Conservation (phyloP, 2,113 vertebrate genomes). For the Halcyon malimbica region DNA sequence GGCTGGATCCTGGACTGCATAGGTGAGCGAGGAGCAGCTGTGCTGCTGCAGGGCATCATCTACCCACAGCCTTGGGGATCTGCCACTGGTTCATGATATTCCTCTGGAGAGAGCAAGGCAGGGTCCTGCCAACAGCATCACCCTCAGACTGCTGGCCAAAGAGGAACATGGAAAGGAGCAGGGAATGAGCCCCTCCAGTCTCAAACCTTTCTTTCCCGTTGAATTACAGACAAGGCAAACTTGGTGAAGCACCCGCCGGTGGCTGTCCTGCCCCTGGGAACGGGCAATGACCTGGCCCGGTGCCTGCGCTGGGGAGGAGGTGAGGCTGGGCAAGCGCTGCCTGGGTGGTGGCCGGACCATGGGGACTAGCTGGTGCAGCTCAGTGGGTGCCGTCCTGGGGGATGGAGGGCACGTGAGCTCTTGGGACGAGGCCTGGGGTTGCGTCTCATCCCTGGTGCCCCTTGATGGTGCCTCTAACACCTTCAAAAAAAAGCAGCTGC, state of each 20-base stretch:
- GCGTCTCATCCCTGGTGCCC: background rate
- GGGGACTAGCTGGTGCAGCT: rapidly evolving
- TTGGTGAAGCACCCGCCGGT: slow-evolving; percentile 74
- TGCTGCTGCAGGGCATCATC: background rate
- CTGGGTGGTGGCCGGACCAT: rapidly evolving
- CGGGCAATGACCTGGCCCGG: slow-evolving; percentile 80
- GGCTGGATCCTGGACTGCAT: slow-evolving; percentile 85
- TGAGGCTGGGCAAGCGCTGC: background rate
- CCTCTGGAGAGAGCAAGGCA: rapidly evolving
- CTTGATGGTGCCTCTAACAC: background rate
- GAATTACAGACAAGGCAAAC: slow-evolving; percentile 74
- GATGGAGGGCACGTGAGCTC: background rate
- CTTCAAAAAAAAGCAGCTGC: background rate
- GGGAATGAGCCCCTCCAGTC: background rate
- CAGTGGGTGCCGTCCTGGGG: background rate
- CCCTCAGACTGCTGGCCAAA: background rate
- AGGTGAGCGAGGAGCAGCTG: slow-evolving; percentile 45
- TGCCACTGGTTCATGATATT: rapidly evolving
- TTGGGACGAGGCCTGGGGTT: background rate
- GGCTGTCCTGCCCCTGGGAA: slow-evolving; percentile 79
- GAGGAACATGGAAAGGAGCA: background rate
- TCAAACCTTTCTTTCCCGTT: background rate
- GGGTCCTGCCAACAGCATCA: background rate
- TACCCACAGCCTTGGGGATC: rapidly evolving
- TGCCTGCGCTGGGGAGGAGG: slow-evolving; percentile 86